Percentiles rank a stretch among this genome's conserved stretches.
phyloP scores from a whole-genome alignment of 2,888 invertebrate species.

The Stictocephala bisonia region DNA sequence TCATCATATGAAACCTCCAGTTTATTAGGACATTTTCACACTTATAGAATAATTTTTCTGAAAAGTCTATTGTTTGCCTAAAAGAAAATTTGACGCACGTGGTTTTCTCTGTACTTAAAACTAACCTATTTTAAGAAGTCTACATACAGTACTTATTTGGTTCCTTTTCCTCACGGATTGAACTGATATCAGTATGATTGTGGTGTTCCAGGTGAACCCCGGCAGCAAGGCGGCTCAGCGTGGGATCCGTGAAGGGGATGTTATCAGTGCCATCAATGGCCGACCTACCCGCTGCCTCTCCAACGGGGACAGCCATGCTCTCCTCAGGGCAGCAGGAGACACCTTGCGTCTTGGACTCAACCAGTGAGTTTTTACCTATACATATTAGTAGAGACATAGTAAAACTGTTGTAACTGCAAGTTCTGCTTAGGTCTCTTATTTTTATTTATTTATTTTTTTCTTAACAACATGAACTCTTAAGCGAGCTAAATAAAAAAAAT shows the following conservation, averaged over 20 bases:
- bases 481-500: no score
- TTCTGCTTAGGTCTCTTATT: no score
- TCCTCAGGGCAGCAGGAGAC: conserved; percentile 78
- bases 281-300: conserved; percentile 74
- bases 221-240: conserved; percentile 85
- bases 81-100: no score
- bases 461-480: no score
- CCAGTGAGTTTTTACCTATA: conserved; percentile 71
- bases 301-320: conserved; percentile 78
- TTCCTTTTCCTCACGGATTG: background rate
- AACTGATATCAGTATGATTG: background rate
- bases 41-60: no score
- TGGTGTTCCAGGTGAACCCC: conserved; percentile 79
- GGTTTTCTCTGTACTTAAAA: no score
- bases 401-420: background rate
- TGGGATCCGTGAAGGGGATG: conserved; percentile 84
- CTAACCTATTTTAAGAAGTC: no score
- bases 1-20: no score
- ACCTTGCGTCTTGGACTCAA: conserved; percentile 76
- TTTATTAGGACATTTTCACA: background rate
- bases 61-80: no score
- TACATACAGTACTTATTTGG: background rate
- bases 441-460: no score
- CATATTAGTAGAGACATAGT: conserved; percentile 38
- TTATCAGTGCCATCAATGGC: conserved; percentile 83